Evolutionary conservation across 2,888 invertebrate species (phyloP), one percentile per base, ranked within the genome.

Genomic region (Lepidocyrtoides sp.): DNA sequence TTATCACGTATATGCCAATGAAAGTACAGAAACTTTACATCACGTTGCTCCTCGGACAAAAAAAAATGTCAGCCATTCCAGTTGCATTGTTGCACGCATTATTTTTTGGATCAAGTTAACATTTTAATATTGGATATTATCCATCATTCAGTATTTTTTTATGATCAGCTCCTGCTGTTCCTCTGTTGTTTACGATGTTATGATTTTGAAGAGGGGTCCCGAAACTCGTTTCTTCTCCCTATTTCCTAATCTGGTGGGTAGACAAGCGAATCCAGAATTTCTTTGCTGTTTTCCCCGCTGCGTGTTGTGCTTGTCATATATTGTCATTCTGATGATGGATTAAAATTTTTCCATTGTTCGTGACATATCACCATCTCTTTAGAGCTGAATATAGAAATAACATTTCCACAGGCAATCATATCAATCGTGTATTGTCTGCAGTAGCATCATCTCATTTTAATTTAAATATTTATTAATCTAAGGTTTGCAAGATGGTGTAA

Each of bases 241-340:
- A 44, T 44, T 20, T 10, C n/a, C 26, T 51, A 32, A 81, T 20
- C 57, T 83, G 60, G 14, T 66, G 17, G 75, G 17, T 86, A 66
- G 87, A 77, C 63, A 69, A 79, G 69, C 82, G 82, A 81, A 54
- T 87, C 66, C 20, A 57, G 23, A 32, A 57, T 63, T 66, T 69
- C 63, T 83, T 82, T 83, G 89, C 89, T 57, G 63, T 89, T 89
- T 89, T 89, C 83, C 84, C 84, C 72, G 36, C 72, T 89, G 89
- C 29, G 29, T 44, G 48, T 69, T 88, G 75, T 88, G 88, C 75
- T 89, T 89, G 89, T 83, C 89, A 57, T 72, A 23, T 83, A 89
- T 89, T 89, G 89, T 89, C 89, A 89, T 75, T 60, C 69, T 5
- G 89, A 90, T 90, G 89, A 90, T 90, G 84, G 89, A 90, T 90